Conservation (phyloP, 2,888 invertebrate genomes). For the Lepetodrilus schrolli region DNA sequence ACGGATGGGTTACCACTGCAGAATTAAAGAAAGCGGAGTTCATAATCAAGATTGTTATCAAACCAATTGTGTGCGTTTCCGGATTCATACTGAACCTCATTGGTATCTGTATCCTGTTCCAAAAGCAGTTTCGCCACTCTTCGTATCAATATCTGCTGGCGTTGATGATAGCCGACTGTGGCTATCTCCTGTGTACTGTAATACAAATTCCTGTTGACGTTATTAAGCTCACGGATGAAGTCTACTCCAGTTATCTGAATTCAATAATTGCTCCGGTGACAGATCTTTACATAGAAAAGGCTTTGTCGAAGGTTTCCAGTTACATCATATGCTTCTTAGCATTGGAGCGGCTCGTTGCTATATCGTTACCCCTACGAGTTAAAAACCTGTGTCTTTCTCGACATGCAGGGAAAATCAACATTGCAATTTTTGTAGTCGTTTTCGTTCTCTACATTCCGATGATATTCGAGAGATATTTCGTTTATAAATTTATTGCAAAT, state of each 20-base stretch:
- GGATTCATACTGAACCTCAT: constrained; percentile 3
- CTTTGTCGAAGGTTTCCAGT: not conserved
- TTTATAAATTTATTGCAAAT: not conserved
- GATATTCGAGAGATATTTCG: not conserved
- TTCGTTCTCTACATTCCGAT: not conserved
- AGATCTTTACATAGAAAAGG: not conserved
- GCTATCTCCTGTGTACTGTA: not conserved
- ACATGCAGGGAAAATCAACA: not conserved
- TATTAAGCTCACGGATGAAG: not conserved
- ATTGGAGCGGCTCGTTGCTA: not conserved
- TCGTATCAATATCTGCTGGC: not conserved
- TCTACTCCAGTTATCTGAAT: not conserved
- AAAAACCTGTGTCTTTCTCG: not conserved
- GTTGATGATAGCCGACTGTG: not conserved
- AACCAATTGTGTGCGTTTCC: not conserved
- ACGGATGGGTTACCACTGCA: not conserved
- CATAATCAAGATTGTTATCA: not conserved
- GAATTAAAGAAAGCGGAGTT: not conserved
- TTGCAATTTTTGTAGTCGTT: not conserved
- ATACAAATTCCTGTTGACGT: not conserved
- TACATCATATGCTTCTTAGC: not conserved
- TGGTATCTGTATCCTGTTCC: not conserved
- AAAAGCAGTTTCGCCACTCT: not conserved
- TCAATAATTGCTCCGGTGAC: not conserved
- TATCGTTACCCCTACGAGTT: not conserved